phyloP scores from a whole-genome alignment of 2,113 vertebrate genomes.

The Chroicocephalus ridibundus region DNA sequence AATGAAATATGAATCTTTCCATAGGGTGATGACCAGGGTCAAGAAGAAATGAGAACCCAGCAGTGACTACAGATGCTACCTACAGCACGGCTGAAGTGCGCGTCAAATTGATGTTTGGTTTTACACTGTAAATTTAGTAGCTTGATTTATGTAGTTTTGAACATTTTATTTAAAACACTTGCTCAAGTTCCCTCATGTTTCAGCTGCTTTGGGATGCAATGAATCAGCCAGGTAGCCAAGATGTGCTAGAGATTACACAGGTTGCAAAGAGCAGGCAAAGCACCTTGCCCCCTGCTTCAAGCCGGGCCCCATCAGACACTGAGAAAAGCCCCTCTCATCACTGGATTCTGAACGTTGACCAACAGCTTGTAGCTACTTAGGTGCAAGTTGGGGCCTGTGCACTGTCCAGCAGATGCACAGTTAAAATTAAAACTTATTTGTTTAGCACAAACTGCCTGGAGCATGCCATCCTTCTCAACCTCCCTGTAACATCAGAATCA shows the following conservation, averaged over 20 bases:
- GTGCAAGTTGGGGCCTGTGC: not conserved
- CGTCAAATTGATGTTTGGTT: not conserved
- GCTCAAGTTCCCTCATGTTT: accelerated
- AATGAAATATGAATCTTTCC: not conserved
- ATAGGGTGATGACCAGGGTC: not conserved
- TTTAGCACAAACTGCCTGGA: not conserved
- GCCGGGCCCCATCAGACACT: not conserved
- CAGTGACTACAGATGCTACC: not conserved
- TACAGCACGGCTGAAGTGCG: not conserved
- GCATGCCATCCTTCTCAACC: not conserved
- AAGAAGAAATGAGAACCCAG: not conserved
- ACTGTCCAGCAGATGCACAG: not conserved
- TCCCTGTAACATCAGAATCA: not conserved
- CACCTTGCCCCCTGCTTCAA: not conserved
- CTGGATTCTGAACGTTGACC: not conserved
- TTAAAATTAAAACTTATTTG: not conserved
- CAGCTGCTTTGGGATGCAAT: not conserved
- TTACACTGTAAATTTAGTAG: not conserved
- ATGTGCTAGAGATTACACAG: not conserved
- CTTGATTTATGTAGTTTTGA: not conserved
- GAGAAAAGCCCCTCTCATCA: not conserved
- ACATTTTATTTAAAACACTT: not conserved
- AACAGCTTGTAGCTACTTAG: not conserved
- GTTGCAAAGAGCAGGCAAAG: not conserved
- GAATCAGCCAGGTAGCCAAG: not conserved